phyloP scores from a whole-genome alignment of 2,113 vertebrate species.

The Anseranas semipalmata region DNA sequence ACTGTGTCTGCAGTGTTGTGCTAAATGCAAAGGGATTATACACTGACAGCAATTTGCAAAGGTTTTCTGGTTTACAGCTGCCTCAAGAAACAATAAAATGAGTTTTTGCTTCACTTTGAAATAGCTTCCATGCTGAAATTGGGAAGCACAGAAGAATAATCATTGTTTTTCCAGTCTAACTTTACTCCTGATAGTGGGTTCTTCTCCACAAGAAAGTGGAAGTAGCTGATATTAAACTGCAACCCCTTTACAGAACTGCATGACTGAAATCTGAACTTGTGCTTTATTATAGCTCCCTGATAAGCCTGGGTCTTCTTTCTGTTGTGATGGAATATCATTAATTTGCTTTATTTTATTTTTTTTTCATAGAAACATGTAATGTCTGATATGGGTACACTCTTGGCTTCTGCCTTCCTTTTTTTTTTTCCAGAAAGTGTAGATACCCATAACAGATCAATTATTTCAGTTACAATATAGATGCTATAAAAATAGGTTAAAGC shows the following conservation, averaged over 20 bases:
- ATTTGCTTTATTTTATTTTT: neutral
- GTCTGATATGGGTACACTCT: neutral
- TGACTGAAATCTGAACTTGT: neutral
- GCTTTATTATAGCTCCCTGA: neutral
- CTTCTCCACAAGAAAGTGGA: neutral
- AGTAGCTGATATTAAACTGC: neutral
- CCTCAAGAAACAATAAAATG: neutral
- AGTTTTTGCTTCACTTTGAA: slow-evolving; percentile 17
- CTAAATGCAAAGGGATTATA: slow-evolving; percentile 32
- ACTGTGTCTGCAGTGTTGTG: neutral
- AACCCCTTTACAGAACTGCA: neutral
- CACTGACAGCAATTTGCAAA: neutral
- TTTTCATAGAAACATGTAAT: neutral
- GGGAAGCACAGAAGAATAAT: neutral
- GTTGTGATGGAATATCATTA: neutral
- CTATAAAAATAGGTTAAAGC: neutral
- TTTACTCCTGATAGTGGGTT: neutral
- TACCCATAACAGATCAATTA: neutral
- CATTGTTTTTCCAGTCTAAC: neutral
- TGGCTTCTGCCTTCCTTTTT: neutral
- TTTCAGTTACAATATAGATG: neutral
- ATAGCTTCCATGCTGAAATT: slow-evolving; percentile 1
- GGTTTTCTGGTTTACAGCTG: slow-evolving; percentile 22
- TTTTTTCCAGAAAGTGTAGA: neutral
- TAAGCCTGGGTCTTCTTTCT: neutral